phyloP scores from a whole-genome alignment of 35 echinoderm and acorn worm species.

The Apostichopus japonicus region DNA sequence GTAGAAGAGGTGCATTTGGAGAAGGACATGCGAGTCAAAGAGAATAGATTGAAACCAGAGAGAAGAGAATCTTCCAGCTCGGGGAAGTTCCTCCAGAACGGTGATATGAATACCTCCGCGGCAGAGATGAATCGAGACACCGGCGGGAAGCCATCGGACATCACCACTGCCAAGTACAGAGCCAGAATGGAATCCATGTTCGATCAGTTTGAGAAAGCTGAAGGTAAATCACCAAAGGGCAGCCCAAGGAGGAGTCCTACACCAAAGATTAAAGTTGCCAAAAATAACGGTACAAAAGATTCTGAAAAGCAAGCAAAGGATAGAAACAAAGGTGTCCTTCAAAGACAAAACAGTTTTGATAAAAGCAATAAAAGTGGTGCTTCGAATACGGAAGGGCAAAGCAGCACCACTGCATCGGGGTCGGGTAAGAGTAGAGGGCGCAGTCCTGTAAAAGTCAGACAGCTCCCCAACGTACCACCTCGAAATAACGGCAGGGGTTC shows the following conservation, averaged over 20 bases:
- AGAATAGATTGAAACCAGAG: background rate
- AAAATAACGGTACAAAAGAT: background rate
- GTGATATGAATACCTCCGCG: background rate
- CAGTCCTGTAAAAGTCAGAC: slow-evolving; percentile 70
- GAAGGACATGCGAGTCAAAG: slow-evolving; percentile 49
- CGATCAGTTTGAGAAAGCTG: slow-evolving; percentile 26
- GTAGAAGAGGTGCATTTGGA: slow-evolving; percentile 51
- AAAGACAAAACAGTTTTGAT: slow-evolving; percentile 58
- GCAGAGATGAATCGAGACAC: background rate
- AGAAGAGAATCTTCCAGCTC: background rate
- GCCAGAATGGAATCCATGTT: slow-evolving; percentile 88
- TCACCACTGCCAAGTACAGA: slow-evolving; percentile 63
- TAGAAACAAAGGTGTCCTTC: slow-evolving; percentile 20
- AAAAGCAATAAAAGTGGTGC: slow-evolving; percentile 70
- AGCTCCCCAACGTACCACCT: slow-evolving; percentile 80
- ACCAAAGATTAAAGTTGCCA: slow-evolving; percentile 17
- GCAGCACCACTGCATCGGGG: slow-evolving; percentile 41
- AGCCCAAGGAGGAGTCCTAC: slow-evolving; percentile 37
- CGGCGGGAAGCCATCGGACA: background rate
- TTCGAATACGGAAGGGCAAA: slow-evolving; percentile 52
- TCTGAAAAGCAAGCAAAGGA: slow-evolving; percentile 39
- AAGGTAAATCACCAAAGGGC: slow-evolving; percentile 29
- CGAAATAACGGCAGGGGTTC: slow-evolving; percentile 58
- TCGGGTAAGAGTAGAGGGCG: slow-evolving; percentile 63
- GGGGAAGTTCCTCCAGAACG: background rate